Evolutionary conservation across 2,113 vertebrate genomes (phyloP), one percentile per base, ranked within the genome.

Genomic region (Delphinapterus leucas): DNA sequence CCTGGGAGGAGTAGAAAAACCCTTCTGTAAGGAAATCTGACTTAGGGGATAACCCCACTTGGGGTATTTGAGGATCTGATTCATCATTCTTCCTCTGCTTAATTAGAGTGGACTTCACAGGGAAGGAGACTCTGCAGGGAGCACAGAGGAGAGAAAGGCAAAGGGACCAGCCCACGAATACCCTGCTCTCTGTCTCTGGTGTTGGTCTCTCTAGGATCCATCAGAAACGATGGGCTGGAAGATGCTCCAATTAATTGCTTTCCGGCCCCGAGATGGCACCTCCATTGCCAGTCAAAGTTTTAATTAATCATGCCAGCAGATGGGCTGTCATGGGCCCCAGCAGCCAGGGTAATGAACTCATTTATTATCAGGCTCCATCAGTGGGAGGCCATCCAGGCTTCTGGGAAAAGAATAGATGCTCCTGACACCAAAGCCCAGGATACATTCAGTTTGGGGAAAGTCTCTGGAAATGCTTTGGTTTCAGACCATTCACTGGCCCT

Each of bases 241-340:
- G 96, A 97, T 88, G 97, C 97, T 86, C 67, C 95, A 38, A 98
- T 98, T 98, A 98, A 98, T 98, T 95, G 95, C 98, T 98, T 98
- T 97, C 97, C 88, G 84, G 74, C 95, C 95, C 93, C 80, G 98
- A 97, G 94, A 98, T 73, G 94, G 96, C 96, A 93, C 97, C 80
- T 76, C 96, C 97, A 86, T 98, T 23, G 6, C 97, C 97, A 80
- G 4, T 98, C 94, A 97, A 95, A 97, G 96, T 98, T 98, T 98
- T 98, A 98, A 98, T 99, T 98, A 98, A 98, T 99, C 98, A 98
- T 92, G 97, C 96, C 1, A 0, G 97, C 98, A 99, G 98, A 98
- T 99, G 98, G 98, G 97, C 98, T 98, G 98, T 96, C 97, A 97
- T 83, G 73, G 91, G 95, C 95, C 90, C 96, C 93, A 97, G 96